Conservation (phyloP, 2,888 invertebrate genomes). For the Lottia gigantea region DNA sequence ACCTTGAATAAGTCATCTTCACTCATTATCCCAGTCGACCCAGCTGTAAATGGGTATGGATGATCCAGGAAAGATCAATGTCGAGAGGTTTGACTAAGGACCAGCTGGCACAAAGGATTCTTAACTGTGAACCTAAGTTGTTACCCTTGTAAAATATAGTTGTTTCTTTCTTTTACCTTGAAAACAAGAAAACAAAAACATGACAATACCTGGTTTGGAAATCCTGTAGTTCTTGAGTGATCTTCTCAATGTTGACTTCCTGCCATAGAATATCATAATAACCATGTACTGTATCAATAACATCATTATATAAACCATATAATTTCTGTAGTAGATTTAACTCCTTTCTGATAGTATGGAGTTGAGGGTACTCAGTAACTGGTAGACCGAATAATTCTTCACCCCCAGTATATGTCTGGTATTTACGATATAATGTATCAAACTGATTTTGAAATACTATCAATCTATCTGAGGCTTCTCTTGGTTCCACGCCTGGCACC, state of each 20-base stretch:
- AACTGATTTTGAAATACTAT: conserved; percentile 81
- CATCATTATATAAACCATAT: conserved; percentile 95
- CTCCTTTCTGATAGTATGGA: conserved; percentile 93
- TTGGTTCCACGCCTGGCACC: conserved; percentile 89
- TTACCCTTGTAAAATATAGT: too few relatives aligned
- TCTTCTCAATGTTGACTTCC: conserved; percentile 95
- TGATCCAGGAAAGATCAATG: too few relatives aligned
- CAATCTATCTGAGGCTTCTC: conserved; percentile 92
- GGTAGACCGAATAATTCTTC: conserved; percentile 94
- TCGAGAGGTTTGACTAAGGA: too few relatives aligned
- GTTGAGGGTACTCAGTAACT: conserved; percentile 91
- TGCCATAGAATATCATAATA: conserved; percentile 98
- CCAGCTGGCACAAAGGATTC: too few relatives aligned
- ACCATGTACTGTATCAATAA: conserved; percentile 94
- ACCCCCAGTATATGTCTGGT: conserved; percentile 92
- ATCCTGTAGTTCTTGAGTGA: conserved; percentile 95
- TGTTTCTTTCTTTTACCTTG: too few relatives aligned
- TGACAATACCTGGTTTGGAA: conserved; percentile 85
- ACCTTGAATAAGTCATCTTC: too few relatives aligned
- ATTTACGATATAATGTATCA: conserved; percentile 94
- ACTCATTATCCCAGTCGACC: too few relatives aligned
- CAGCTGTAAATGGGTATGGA: too few relatives aligned
- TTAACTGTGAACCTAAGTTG: too few relatives aligned
- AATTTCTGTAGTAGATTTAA: conserved; percentile 88
- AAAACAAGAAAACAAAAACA: neutral